Evolutionary conservation across 1,140 invertebrate genomes (phyloP).

Genomic region (Eriocheir sinensis): DNA sequence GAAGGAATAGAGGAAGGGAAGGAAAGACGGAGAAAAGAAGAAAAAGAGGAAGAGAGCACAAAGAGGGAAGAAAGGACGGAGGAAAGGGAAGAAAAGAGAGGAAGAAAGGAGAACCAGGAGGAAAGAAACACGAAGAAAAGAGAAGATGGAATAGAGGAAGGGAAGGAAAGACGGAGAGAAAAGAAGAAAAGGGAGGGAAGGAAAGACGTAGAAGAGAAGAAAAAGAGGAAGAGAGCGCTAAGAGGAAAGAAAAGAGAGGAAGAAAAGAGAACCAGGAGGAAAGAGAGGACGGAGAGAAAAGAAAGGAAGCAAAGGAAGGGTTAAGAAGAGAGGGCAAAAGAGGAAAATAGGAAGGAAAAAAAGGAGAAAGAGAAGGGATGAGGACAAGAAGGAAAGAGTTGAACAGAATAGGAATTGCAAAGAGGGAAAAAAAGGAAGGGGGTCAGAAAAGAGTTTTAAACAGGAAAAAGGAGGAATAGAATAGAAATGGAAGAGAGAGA

Average conservation of each 20-base stretch:
- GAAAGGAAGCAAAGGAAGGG: neutral
- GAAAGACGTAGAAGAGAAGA: neutral
- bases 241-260: neutral
- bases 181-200: neutral
- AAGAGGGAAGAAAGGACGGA: neutral
- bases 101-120: neutral
- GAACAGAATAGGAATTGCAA: neutral
- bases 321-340: neutral
- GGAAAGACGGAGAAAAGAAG: neutral
- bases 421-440: neutral
- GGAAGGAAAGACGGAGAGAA: neutral
- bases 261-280: neutral
- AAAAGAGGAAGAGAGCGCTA: neutral
- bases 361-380: neutral
- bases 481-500: neutral
- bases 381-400: neutral
- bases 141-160: no score
- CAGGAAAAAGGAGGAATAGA: neutral
- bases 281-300: neutral
- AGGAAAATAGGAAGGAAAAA: neutral
- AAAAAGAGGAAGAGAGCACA: neutral
- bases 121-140: neutral
- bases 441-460: neutral
- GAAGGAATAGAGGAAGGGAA: neutral
- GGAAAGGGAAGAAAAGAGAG: neutral